Percentiles rank a stretch among this genome's conserved stretches.
phyloP scores from a whole-genome alignment of 1,140 invertebrate genomes.

The Berghia stephanieae region DNA sequence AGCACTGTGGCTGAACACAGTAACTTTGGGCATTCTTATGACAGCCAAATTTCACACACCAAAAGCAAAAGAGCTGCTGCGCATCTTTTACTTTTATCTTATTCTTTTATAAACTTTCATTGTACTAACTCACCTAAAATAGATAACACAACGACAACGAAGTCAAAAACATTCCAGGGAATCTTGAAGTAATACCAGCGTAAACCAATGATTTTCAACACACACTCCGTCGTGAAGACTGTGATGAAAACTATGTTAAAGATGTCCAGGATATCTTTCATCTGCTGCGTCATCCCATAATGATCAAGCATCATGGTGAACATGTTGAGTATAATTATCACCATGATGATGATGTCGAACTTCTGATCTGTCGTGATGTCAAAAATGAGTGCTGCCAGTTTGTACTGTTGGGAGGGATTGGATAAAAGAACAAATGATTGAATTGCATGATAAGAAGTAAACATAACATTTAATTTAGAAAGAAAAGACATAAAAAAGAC shows the following conservation, averaged over 20 bases:
- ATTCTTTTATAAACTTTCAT: neutral
- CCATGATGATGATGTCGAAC: slow-evolving; percentile 99
- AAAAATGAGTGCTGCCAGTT: slow-evolving; percentile 93
- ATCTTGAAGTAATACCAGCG: slow-evolving; percentile 98
- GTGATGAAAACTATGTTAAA: slow-evolving; percentile 98
- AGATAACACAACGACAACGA: slow-evolving; percentile 97
- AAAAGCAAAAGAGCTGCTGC: too few relatives aligned
- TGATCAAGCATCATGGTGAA: slow-evolving; percentile 98
- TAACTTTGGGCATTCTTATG: too few relatives aligned
- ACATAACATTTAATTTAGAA: slow-evolving; percentile 68
- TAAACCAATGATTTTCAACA: slow-evolving; percentile 96
- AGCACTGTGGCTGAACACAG: too few relatives aligned
- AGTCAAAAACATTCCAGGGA: slow-evolving; percentile 99
- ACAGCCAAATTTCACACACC: too few relatives aligned
- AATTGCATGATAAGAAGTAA: too few relatives aligned
- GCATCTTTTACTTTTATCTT: too few relatives aligned
- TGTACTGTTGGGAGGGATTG: too few relatives aligned
- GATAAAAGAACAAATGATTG: too few relatives aligned
- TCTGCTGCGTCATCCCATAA: slow-evolving; percentile 86
- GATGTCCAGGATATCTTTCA: slow-evolving; percentile 83
- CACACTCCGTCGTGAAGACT: slow-evolving; percentile 96
- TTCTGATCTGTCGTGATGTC: slow-evolving; percentile 98
- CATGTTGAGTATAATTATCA: slow-evolving; percentile 99
- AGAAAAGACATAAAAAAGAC: slow-evolving; percentile 6
- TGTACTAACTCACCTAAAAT: slow-evolving; percentile 71